Evolutionary conservation across 2,797 vertebrate species (phyloP).

Genomic region (Melanotaenia nigrans): DNA sequence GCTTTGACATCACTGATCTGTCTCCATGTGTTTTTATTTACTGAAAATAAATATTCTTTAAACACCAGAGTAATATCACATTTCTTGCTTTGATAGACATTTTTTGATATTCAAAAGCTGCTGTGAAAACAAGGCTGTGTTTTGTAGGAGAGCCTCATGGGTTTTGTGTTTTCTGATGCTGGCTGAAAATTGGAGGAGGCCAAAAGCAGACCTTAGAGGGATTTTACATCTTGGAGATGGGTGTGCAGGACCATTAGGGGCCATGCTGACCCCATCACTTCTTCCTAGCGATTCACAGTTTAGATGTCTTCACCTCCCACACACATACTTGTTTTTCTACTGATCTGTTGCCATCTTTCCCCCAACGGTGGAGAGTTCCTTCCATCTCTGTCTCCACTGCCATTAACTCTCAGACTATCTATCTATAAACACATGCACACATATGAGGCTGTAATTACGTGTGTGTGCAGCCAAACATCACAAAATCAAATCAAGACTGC

Average conservation of each 20-base stretch:
- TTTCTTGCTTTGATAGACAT: constrained; percentile 32
- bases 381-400: constrained; percentile 52
- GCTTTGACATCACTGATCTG: constrained; percentile 17
- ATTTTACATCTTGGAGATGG: constrained; percentile 42
- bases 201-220: constrained; percentile 44
- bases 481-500: constrained; percentile 40
- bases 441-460: constrained; percentile 44
- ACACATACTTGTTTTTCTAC: constrained; percentile 36
- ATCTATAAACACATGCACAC: constrained; percentile 61
- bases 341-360: constrained; percentile 64
- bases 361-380: constrained; percentile 39
- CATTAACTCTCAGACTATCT: constrained; percentile 46
- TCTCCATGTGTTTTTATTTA: constrained; percentile 61
- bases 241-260: constrained; percentile 52
- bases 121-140: constrained; percentile 20
- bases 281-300: constrained; percentile 53
- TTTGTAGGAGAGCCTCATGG: constrained; percentile 40
- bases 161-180: constrained; percentile 44
- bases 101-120: constrained; percentile 45
- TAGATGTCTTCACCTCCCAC: constrained; percentile 57
- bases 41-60: constrained; percentile 39
- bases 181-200: constrained; percentile 31
- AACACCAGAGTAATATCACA: constrained; percentile 39
- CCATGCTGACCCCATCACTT: constrained; percentile 24
- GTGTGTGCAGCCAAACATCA: constrained; percentile 30